Evolutionary conservation across 2,797 vertebrate genomes (phyloP).

Genomic region (Pogoniulus pusillus): DNA sequence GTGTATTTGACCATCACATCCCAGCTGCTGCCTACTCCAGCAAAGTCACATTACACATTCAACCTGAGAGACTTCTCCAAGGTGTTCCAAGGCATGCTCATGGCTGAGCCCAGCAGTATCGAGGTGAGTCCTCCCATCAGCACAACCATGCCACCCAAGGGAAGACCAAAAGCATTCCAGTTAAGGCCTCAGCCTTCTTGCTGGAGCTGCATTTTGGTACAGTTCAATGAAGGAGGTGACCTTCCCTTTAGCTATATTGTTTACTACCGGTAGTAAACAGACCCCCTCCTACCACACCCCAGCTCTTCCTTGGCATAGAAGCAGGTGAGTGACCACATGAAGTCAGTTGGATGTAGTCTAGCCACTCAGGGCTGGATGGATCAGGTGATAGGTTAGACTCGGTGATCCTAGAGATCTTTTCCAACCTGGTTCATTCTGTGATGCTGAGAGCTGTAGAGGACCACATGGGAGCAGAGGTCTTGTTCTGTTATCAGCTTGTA

Average conservation of each 20-base stretch:
- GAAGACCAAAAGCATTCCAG: background rate
- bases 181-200: background rate
- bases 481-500: background rate
- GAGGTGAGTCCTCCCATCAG: slow-evolving; percentile 74
- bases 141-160: background rate
- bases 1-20: slow-evolving; percentile 87
- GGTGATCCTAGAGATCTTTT: too few relatives aligned
- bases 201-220: background rate
- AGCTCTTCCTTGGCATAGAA: background rate
- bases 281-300: accelerated
- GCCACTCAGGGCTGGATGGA: background rate
- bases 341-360: background rate
- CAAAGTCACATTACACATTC: slow-evolving; percentile 94
- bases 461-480: background rate
- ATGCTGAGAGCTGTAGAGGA: background rate
- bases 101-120: slow-evolving; percentile 83
- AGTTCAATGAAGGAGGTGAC: background rate
- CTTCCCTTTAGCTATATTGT: background rate
- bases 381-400: too few relatives aligned
- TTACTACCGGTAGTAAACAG: background rate
- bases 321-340: background rate
- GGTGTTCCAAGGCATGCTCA: slow-evolving; percentile 94
- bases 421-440: too few relatives aligned
- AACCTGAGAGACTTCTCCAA: slow-evolving; percentile 93
- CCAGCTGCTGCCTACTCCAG: slow-evolving; percentile 92